Conservation (phyloP, 2,797 vertebrate species). For the Takifugu ocellatus region DNA sequence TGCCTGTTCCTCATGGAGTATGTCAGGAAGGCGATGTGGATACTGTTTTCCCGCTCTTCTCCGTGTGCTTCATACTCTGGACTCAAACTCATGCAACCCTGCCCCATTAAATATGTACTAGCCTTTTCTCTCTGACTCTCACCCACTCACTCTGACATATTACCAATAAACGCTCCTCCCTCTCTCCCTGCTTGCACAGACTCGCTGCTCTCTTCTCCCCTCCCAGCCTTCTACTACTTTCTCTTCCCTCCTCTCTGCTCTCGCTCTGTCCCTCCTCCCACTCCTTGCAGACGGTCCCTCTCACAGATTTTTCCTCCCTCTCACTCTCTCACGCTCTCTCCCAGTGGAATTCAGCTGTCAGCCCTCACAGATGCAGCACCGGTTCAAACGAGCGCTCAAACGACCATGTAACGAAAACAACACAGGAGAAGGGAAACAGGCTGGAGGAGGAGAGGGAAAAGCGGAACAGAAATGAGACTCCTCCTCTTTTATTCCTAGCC, state of each 20-base stretch:
- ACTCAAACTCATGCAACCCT: slow-evolving; percentile 66
- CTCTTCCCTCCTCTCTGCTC: slow-evolving; percentile 42
- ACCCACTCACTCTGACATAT: slow-evolving; percentile 55
- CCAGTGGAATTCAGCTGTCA: slow-evolving; percentile 73
- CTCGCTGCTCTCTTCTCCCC: slow-evolving; percentile 42
- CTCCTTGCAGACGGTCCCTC: slow-evolving; percentile 52
- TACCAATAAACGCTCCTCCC: slow-evolving; percentile 60
- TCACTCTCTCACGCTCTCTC: slow-evolving; percentile 52
- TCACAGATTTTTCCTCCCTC: slow-evolving; percentile 47
- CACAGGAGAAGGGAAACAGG: slow-evolving; percentile 64
- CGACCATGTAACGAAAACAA: slow-evolving; percentile 60
- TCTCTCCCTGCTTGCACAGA: slow-evolving; percentile 37
- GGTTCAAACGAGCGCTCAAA: slow-evolving; percentile 59
- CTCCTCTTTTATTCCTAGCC: slow-evolving; percentile 65
- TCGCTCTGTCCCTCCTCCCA: slow-evolving; percentile 41
- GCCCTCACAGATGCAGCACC: slow-evolving; percentile 61
- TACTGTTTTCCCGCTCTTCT: slow-evolving; percentile 67
- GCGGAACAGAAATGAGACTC: slow-evolving; percentile 46
- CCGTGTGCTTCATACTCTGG: slow-evolving; percentile 70
- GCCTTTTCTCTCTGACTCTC: slow-evolving; percentile 37
- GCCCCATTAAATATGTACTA: slow-evolving; percentile 70
- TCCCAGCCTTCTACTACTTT: slow-evolving; percentile 50
- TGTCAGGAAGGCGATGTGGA: slow-evolving; percentile 69
- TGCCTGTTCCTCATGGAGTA: slow-evolving; percentile 71
- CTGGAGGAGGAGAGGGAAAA: slow-evolving; percentile 47